Conservation (phyloP, 2,797 vertebrate genomes). For the Hydrocynus forskahlii region DNA sequence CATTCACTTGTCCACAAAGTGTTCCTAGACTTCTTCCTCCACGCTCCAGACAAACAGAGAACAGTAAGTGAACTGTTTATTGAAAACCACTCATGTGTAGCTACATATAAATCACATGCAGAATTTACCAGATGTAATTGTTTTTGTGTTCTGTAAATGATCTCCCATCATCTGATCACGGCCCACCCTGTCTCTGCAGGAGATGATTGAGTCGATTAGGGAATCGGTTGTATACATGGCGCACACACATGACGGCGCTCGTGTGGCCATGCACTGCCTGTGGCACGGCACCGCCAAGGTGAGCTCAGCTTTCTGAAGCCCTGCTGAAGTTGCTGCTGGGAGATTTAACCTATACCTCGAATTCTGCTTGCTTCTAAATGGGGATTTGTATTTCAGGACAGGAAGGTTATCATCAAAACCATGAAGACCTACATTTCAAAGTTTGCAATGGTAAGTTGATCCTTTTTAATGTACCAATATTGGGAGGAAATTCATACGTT, state of each 20-base stretch:
- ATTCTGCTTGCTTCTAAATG: neutral
- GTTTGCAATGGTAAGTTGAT: constrained; percentile 86
- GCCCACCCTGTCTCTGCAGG: constrained; percentile 70
- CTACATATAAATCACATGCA: neutral
- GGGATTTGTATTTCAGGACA: constrained; percentile 80
- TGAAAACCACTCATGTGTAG: neutral
- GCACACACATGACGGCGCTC: constrained; percentile 92
- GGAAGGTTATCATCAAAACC: constrained; percentile 95
- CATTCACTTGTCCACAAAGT: constrained; percentile 97
- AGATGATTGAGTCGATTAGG: constrained; percentile 94
- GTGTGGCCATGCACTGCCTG: constrained; percentile 93
- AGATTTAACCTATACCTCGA: neutral
- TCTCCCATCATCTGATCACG: neutral
- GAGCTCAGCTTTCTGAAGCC: neutral
- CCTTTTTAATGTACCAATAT: too few relatives aligned
- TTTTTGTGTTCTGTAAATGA: too few relatives aligned
- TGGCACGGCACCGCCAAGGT: constrained; percentile 97
- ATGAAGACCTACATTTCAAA: constrained; percentile 95
- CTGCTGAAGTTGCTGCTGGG: neutral
- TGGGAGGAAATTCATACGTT: too few relatives aligned
- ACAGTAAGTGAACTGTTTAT: constrained; percentile 79
- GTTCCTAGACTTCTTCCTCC: constrained; percentile 92
- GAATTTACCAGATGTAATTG: too few relatives aligned
- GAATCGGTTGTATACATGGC: constrained; percentile 93
- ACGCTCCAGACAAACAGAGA: constrained; percentile 83